Percentiles rank a stretch among this genome's conserved stretches.
Conservation (phyloP, 2,797 vertebrate genomes). For the Alauda arvensis region DNA sequence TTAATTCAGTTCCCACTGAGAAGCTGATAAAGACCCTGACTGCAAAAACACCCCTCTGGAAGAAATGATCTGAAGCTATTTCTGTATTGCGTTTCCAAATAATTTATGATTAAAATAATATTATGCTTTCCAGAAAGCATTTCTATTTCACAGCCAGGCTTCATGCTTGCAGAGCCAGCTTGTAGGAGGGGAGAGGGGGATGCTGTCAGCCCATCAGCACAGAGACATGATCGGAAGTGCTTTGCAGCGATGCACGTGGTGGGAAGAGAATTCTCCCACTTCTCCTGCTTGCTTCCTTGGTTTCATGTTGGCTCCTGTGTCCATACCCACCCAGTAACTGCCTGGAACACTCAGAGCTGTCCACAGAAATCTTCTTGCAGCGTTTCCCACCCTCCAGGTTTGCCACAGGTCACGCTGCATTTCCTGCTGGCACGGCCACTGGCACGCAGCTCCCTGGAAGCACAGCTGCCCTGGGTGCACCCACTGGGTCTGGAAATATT, state of each 20-base stretch:
- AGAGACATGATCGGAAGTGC: rapidly evolving
- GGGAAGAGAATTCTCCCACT: background rate
- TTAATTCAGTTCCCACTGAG: slow-evolving; percentile 43
- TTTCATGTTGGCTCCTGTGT: background rate
- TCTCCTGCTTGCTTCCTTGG: background rate
- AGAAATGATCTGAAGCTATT: slow-evolving; percentile 26
- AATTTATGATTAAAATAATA: slow-evolving; percentile 52
- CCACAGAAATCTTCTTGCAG: background rate
- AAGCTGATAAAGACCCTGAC: slow-evolving; percentile 44
- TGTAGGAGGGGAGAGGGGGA: background rate
- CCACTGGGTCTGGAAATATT: background rate
- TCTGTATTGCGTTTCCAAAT: background rate
- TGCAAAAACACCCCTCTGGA: slow-evolving; percentile 27
- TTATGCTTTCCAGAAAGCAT: slow-evolving; percentile 14
- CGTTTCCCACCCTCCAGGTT: background rate
- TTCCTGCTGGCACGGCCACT: background rate
- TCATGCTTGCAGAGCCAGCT: background rate
- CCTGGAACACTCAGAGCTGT: background rate
- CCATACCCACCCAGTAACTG: background rate
- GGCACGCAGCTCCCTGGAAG: background rate
- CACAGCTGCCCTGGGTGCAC: background rate
- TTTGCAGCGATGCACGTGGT: rapidly evolving
- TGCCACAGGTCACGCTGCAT: background rate
- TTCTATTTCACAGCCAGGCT: slow-evolving; percentile 19
- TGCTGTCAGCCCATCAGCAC: background rate